Percentiles rank a stretch among this genome's conserved stretches.
phyloP scores from a whole-genome alignment of 2,888 invertebrate genomes.

The Macrosiphum euphorbiae region DNA sequence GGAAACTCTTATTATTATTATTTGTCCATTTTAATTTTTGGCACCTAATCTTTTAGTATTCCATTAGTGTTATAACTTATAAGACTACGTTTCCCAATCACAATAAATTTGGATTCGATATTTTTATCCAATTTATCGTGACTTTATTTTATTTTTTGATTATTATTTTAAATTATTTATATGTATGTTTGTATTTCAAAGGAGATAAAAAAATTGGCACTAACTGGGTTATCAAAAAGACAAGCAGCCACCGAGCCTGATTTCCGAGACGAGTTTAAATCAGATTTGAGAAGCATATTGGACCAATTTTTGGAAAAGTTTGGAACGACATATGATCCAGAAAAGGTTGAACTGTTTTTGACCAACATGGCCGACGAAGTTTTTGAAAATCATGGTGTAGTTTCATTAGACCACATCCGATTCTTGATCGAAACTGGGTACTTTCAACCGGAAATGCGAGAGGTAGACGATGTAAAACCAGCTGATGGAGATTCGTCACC shows the following conservation, averaged over 20 bases:
- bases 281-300: constrained; percentile 49
- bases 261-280: constrained; percentile 63
- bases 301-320: constrained; percentile 62
- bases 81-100: neutral
- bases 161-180: neutral
- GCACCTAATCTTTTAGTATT: neutral
- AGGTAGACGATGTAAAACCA: constrained; percentile 67
- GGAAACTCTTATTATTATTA: neutral
- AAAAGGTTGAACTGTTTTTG: constrained; percentile 65
- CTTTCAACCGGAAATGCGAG: constrained; percentile 67
- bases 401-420: constrained; percentile 67
- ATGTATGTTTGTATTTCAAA: constrained; percentile 47
- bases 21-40: neutral
- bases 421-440: constrained; percentile 68
- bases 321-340: constrained; percentile 64
- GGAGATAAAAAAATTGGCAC: constrained; percentile 54
- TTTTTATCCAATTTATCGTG: neutral
- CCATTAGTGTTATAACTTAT: neutral
- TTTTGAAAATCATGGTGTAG: constrained; percentile 64
- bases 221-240: constrained; percentile 63
- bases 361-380: constrained; percentile 65
- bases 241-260: constrained; percentile 64
- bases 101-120: neutral
- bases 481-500: constrained; percentile 50
- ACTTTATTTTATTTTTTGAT: neutral